Evolutionary conservation across 2,888 invertebrate species (phyloP).

Genomic region (Synanthedon myopaeformis): DNA sequence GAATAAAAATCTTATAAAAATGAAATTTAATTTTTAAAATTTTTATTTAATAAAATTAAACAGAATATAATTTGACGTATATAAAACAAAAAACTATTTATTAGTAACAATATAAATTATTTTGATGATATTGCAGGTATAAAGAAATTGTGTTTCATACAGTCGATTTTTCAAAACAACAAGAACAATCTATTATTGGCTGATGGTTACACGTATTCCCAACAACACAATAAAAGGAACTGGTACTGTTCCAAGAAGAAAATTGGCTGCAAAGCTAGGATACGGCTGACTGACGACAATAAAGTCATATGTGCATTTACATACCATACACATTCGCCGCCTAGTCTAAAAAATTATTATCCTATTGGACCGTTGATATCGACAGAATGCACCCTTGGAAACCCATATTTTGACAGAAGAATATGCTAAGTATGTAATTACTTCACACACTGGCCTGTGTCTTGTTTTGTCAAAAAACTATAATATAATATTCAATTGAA

Average conservation of each 20-base stretch:
- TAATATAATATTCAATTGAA: too few species aligned
- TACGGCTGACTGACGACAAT: conserved; percentile 13
- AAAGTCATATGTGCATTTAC: conserved; percentile 8
- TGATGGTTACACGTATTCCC: conserved; percentile 24
- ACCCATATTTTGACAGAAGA: too few species aligned
- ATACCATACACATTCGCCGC: conserved; percentile 13
- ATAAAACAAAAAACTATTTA: too few species aligned
- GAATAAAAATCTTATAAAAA: too few species aligned
- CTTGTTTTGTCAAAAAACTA: too few species aligned
- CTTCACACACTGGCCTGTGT: too few species aligned
- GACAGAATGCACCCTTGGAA: too few species aligned
- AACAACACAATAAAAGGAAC: conserved; percentile 15
- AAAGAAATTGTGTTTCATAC: not conserved
- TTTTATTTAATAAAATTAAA: too few species aligned
- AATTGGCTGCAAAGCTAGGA: conserved; percentile 24
- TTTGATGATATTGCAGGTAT: not conserved
- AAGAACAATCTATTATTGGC: conserved; percentile 21
- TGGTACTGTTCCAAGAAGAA: conserved; percentile 34
- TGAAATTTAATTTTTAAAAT: too few species aligned
- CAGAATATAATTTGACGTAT: too few species aligned
- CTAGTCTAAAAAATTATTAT: conserved; percentile 5
- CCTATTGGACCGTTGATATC: not conserved
- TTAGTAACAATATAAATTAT: too few species aligned
- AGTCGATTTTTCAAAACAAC: not conserved
- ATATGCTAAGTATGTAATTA: too few species aligned